Conservation (phyloP, 2,888 invertebrate species). For the Pardosa pseudoannulata region DNA sequence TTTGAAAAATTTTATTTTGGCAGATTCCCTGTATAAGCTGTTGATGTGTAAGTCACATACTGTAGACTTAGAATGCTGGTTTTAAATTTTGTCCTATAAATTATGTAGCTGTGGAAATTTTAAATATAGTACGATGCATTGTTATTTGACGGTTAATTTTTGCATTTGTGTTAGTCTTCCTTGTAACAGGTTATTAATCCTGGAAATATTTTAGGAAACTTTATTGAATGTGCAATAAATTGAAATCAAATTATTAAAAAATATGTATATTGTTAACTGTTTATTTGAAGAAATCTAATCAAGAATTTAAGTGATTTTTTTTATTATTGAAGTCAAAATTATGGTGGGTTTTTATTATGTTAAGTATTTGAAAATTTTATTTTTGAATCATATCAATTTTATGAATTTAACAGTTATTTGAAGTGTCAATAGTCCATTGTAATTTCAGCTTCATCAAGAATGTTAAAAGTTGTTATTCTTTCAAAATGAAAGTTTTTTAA, state of each 20-base stretch:
- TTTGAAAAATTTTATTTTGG: too few relatives aligned
- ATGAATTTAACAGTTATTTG: too few relatives aligned
- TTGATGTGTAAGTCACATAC: too few relatives aligned
- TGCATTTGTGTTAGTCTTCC: slow-evolving; percentile 12
- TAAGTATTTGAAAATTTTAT: neutral
- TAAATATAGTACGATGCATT: neutral
- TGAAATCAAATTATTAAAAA: neutral
- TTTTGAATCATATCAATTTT: too few relatives aligned
- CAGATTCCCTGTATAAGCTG: too few relatives aligned
- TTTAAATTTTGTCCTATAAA: too few relatives aligned
- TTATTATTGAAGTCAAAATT: neutral
- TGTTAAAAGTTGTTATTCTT: neutral
- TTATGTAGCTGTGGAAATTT: too few relatives aligned
- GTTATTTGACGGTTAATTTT: neutral
- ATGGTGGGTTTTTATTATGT: neutral
- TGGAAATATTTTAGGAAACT: neutral
- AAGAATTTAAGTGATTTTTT: neutral
- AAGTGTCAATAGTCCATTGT: too few relatives aligned
- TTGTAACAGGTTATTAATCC: slow-evolving; percentile 7
- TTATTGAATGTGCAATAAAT: slow-evolving; percentile 6
- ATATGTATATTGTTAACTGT: neutral
- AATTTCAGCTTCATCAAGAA: neutral
- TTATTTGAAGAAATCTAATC: neutral
- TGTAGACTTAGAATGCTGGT: too few relatives aligned
- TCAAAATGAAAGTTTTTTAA: neutral